A percentile compares a stretch with the other conserved stretches of the same genome.
Evolutionary conservation across 2,888 invertebrate species (phyloP).

Genomic region (Agrochola lota): DNA sequence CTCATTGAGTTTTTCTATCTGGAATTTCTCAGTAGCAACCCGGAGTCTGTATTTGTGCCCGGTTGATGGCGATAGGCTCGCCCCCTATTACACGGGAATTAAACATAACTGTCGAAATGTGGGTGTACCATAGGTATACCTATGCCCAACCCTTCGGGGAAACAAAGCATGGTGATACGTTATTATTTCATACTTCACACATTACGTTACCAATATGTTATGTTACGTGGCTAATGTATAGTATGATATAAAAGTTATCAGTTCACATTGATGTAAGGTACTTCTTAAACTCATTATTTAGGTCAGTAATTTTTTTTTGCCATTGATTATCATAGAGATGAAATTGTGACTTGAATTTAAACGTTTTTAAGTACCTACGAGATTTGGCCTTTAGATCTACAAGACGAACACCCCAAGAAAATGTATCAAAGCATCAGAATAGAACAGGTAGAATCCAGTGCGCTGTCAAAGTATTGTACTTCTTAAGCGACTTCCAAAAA

Average conservation of each 20-base stretch:
- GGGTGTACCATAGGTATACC: too few relatives aligned
- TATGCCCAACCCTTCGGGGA: too few relatives aligned
- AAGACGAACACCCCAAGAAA: background rate
- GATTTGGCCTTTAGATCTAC: background rate
- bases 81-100: too few relatives aligned
- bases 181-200: constrained; percentile 9
- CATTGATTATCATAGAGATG: background rate
- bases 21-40: too few relatives aligned
- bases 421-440: background rate
- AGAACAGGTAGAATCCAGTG: background rate
- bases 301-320: background rate
- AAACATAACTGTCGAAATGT: too few relatives aligned
- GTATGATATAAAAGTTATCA: background rate
- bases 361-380: background rate
- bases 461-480: background rate
- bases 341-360: background rate
- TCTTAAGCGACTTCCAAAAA: too few relatives aligned
- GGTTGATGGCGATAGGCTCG: too few relatives aligned
- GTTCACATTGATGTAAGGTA: background rate
- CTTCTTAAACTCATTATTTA: background rate
- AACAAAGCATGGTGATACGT: too few relatives aligned
- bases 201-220: background rate
- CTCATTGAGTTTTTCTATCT: too few relatives aligned
- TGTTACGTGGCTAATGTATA: constrained; percentile 2
- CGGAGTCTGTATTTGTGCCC: too few relatives aligned